phyloP scores from a whole-genome alignment of 2,888 invertebrate species.

The Tenodera sinensis region DNA sequence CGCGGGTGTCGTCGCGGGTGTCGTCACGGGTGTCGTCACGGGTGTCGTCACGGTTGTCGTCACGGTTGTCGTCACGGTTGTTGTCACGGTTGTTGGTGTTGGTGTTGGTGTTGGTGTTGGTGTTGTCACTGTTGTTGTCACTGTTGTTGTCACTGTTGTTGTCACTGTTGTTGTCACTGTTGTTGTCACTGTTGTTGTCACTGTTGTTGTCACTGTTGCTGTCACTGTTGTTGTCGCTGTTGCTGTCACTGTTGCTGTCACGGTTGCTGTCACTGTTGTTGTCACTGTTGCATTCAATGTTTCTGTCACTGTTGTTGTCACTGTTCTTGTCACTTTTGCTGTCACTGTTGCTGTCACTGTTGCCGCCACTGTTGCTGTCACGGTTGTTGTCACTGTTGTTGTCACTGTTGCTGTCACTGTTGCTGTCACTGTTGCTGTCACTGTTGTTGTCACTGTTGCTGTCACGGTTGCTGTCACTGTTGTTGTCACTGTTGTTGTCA shows the following conservation, averaged over 20 bases:
- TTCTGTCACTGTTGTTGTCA: too few relatives aligned
- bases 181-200: background rate
- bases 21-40: too few relatives aligned
- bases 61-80: too few relatives aligned
- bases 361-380: background rate
- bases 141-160: background rate
- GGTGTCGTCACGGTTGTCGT: too few relatives aligned
- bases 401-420: slow-evolving; percentile 1
- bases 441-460: slow-evolving; percentile 12
- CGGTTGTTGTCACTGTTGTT: too few relatives aligned
- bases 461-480: background rate
- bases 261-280: background rate
- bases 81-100: too few relatives aligned
- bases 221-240: slow-evolving; percentile 10
- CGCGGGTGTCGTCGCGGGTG: too few relatives aligned
- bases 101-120: too few relatives aligned
- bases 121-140: background rate
- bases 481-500: background rate
- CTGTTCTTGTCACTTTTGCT: too few relatives aligned
- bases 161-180: background rate
- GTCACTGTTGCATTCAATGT: too few relatives aligned
- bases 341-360: slow-evolving; percentile 2
- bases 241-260: background rate
- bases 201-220: slow-evolving; percentile 8
- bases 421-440: slow-evolving; percentile 3